Percentiles rank a stretch among this genome's conserved stretches.
These are phyloP conservation scores for Diadromus collaris DNA, from an alignment of 2,888 invertebrate genomes.

Conservation along the genomic window DNA sequence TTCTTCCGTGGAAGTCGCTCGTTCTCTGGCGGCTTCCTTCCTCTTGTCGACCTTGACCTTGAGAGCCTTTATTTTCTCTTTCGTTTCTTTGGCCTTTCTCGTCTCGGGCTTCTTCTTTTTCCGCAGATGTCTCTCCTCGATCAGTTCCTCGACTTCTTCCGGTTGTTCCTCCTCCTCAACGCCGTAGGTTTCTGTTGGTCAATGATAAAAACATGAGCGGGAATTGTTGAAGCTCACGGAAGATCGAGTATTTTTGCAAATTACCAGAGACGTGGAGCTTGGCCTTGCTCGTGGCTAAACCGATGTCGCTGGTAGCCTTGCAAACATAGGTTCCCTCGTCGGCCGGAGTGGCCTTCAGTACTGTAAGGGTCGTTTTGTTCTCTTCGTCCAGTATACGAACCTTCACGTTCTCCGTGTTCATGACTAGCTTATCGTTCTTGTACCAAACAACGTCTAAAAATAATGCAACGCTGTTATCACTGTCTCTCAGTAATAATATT, in stretches of 20 bases:
- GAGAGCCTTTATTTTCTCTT: conserved; percentile 80
- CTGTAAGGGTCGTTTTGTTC: conserved; percentile 85
- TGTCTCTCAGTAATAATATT: background rate
- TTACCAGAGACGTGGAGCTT: conserved; percentile 85
- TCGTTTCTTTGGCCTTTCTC: conserved; percentile 81
- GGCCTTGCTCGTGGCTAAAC: conserved; percentile 89
- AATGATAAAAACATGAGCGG: background rate
- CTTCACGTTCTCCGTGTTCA: conserved; percentile 87
- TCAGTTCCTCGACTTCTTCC: conserved; percentile 66
- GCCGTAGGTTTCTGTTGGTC: conserved; percentile 77
- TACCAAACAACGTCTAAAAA: conserved; percentile 92
- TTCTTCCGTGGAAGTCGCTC: conserved; percentile 69
- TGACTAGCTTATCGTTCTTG: conserved; percentile 89
- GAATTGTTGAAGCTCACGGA: background rate
- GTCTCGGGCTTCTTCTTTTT: conserved; percentile 76
- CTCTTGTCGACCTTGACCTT: conserved; percentile 81
- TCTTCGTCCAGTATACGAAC: conserved; percentile 86
- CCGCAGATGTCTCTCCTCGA: conserved; percentile 70
- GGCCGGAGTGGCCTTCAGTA: conserved; percentile 84
- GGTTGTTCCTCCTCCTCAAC: conserved; percentile 81
- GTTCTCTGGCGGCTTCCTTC: conserved; percentile 73
- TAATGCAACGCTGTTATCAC: background rate
- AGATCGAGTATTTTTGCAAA: conserved; percentile 9
- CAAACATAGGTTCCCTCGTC: conserved; percentile 91
- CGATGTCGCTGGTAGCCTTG: conserved; percentile 93